phyloP scores from a whole-genome alignment of 2,888 invertebrate genomes.

The Muschampia plurimacula region DNA sequence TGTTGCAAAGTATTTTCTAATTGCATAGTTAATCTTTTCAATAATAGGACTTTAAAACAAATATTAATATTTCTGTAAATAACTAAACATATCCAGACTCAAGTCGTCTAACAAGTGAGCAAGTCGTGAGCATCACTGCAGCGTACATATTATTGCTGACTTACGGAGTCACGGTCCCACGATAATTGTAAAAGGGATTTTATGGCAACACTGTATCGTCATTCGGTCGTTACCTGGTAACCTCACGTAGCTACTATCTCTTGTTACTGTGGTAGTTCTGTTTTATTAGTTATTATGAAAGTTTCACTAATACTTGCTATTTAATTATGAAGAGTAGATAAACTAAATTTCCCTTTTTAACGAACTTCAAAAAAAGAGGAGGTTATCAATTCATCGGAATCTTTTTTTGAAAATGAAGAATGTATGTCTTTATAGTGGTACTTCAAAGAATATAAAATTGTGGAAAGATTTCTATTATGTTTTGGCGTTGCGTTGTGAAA shows the following conservation, averaged over 20 bases:
- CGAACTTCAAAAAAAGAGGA: too few species aligned
- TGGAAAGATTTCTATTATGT: too few species aligned
- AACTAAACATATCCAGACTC: neutral
- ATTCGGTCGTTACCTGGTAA: slow-evolving; percentile 46
- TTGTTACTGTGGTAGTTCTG: slow-evolving; percentile 24
- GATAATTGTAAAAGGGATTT: slow-evolving; percentile 53
- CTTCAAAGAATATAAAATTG: too few species aligned
- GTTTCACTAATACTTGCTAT: slow-evolving; percentile 23
- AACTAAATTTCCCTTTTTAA: neutral
- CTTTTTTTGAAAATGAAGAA: too few species aligned
- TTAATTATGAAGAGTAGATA: slow-evolving; percentile 27
- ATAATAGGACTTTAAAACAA: neutral
- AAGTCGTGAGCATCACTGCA: slow-evolving; percentile 24
- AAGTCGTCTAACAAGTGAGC: too few species aligned
- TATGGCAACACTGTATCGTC: slow-evolving; percentile 44
- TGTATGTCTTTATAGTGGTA: too few species aligned
- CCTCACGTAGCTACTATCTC: slow-evolving; percentile 41
- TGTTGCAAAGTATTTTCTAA: neutral
- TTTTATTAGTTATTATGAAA: slow-evolving; percentile 38
- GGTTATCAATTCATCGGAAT: too few species aligned
- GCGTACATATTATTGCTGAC: slow-evolving; percentile 30
- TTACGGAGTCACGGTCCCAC: slow-evolving; percentile 44
- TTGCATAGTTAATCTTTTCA: neutral
- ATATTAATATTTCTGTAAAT: slow-evolving; percentile 6
- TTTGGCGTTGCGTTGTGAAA: too few species aligned